A percentile compares a stretch with the other conserved stretches of the same genome.
These are phyloP conservation scores for Erpetoichthys calabaricus DNA, from an alignment of 2,797 vertebrate species.

Conservation along the genomic window DNA sequence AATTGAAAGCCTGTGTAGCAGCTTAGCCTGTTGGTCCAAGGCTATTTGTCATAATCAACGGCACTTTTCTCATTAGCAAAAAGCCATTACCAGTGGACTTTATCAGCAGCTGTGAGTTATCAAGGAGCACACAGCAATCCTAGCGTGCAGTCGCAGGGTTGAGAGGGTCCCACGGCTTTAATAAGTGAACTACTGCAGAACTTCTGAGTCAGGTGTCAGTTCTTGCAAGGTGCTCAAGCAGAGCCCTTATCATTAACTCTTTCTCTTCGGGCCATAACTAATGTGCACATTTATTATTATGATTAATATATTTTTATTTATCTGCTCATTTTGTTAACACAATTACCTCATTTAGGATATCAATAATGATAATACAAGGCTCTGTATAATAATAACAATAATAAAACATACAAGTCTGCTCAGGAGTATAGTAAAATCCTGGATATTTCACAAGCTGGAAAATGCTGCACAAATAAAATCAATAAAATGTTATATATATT, in stretches of 20 bases:
- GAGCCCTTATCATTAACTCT: slow-evolving; percentile 23
- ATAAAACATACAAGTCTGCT: no score
- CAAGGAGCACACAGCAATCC: slow-evolving; percentile 62
- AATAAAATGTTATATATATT: no score
- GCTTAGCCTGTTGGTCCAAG: slow-evolving; percentile 89
- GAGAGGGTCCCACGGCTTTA: slow-evolving; percentile 43
- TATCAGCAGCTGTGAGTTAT: slow-evolving; percentile 79
- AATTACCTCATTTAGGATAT: no score
- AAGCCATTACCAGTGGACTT: slow-evolving; percentile 87
- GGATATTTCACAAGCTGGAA: no score
- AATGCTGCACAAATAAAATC: no score
- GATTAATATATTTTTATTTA: no score
- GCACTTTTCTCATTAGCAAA: slow-evolving; percentile 92
- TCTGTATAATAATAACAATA: no score
- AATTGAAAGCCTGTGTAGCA: slow-evolving; percentile 76
- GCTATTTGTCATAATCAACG: slow-evolving; percentile 91
- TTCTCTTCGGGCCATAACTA: slow-evolving; percentile 33
- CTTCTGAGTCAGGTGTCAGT: slow-evolving; percentile 48
- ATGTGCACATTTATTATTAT: slow-evolving; percentile 38
- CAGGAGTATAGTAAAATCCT: no score
- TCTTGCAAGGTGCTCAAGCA: slow-evolving; percentile 32
- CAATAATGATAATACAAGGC: no score
- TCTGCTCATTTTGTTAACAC: no score
- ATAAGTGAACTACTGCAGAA: slow-evolving; percentile 50
- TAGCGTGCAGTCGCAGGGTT: slow-evolving; percentile 45